phyloP scores from a whole-genome alignment of 2,113 vertebrate genomes.

The Gallinago undulata region DNA sequence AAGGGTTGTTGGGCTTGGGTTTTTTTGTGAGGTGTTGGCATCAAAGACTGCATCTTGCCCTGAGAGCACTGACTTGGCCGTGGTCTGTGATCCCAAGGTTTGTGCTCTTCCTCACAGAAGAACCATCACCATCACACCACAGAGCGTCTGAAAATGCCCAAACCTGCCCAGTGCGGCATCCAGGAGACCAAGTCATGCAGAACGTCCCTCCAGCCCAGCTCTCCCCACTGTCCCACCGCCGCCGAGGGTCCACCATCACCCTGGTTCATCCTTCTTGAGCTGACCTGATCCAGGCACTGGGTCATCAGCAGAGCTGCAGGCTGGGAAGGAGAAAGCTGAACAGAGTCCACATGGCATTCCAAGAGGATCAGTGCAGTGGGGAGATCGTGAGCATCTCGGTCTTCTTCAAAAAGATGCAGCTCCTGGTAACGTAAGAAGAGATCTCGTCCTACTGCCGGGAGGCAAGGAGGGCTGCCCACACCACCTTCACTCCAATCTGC shows the following conservation, averaged over 20 bases:
- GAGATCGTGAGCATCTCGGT: background rate
- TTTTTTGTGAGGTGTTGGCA: background rate
- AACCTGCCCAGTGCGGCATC: rapidly evolving
- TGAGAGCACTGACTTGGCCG: background rate
- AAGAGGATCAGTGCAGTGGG: background rate
- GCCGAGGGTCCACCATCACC: background rate
- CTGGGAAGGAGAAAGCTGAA: background rate
- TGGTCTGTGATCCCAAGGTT: background rate
- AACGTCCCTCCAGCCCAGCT: background rate
- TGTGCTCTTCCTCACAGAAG: background rate
- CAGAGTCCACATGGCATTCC: background rate
- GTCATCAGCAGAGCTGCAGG: background rate
- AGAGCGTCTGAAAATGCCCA: background rate
- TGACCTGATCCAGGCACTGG: background rate
- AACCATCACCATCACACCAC: background rate
- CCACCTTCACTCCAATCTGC: background rate
- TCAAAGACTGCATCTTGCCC: background rate
- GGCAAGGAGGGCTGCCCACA: background rate
- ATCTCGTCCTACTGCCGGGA: background rate
- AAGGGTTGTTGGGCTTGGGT: too few relatives aligned
- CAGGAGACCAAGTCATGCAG: background rate
- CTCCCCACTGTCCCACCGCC: background rate
- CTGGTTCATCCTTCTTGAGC: rapidly evolving
- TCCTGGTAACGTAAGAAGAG: background rate
- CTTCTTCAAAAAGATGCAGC: background rate